Evolutionary conservation across 2,113 vertebrate species (phyloP), one percentile per base, ranked within the genome.

Genomic region (Corynorhinus townsendii): DNA sequence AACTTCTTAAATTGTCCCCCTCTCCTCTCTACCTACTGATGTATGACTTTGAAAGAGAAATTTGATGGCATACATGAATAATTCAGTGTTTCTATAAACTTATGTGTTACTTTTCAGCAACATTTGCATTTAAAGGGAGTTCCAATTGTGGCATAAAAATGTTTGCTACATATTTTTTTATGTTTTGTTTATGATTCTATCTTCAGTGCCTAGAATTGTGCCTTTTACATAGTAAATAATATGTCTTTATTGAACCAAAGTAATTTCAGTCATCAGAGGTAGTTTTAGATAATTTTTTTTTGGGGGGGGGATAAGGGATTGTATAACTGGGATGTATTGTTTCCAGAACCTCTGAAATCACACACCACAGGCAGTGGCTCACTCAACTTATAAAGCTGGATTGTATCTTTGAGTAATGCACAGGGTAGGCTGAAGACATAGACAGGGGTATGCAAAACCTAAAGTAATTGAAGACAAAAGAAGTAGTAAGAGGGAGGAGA

Each of bases 1-100:
- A 28, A 30, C 40, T 76, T 77, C 68, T 90, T 94, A 76, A 72
- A 85, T 35, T 47, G 92, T 33, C 33, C 6, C 11, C 24, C 22
- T 59, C 26, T 28, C 49, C 11, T 10, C 1, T 59, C 12, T 77
- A 40, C 47, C 64, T 89, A 52, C 16, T 35, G 47, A 84, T 52
- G 45, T 30, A 4, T 30, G 68, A 79, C 68, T 76, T 94, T 79
- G 88, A 88, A 30, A 82, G 81, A 95, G 47, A 90, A 95, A 92
- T 82, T 88, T 73, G 47, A 79, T 86, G 66, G 24, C 40, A 62
- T 11, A 7, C 40, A 94, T 89, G 93, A 96, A 96, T 96, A 93
- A 96, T 94, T 96, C 95, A 97, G 83, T 52, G 79, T 96, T 97
- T 95, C 79, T 93, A 73, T 86, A 95, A 96, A 95, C 94, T 47